phyloP scores from a whole-genome alignment of 2,888 invertebrate genomes.

The Lasioglossum malachurum region DNA sequence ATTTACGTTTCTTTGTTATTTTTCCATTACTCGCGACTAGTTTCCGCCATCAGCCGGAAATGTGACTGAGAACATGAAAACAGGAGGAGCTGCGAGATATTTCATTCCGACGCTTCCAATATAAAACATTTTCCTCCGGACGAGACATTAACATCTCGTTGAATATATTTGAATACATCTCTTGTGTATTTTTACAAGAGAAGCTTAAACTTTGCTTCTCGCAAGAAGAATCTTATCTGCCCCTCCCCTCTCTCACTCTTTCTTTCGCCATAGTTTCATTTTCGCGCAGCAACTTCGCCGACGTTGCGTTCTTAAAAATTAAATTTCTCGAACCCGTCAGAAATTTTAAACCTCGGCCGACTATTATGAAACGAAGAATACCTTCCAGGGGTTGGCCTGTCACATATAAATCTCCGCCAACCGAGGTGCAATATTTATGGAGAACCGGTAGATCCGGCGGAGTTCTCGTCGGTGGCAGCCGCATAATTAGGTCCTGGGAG shows the following conservation, averaged over 20 bases:
- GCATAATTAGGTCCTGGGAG: constrained; percentile 64
- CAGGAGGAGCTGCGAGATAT: not conserved
- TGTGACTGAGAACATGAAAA: not conserved
- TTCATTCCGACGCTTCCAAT: not conserved
- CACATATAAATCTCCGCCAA: constrained; percentile 24
- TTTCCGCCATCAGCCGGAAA: not conserved
- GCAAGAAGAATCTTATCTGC: not conserved
- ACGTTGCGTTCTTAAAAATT: not conserved
- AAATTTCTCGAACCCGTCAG: not conserved
- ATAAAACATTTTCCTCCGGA: not conserved
- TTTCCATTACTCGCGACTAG: not conserved
- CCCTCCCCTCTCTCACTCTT: not conserved
- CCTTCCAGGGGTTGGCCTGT: not conserved
- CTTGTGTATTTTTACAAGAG: constrained; percentile 15
- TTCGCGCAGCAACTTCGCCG: not conserved
- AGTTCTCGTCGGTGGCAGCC: constrained; percentile 40
- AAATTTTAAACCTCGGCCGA: not conserved
- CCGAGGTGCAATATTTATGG: constrained; percentile 52
- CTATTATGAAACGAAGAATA: constrained; percentile 12
- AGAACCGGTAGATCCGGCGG: constrained; percentile 36
- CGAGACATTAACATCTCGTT: constrained; percentile 2
- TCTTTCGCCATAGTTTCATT: not conserved
- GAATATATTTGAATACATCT: constrained; percentile 3
- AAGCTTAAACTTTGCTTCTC: not conserved
- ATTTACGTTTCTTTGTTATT: not conserved